Base-by-base conservation (phyloP, 1,140 invertebrate species). In the Drosophila rhopaloa region DNA sequence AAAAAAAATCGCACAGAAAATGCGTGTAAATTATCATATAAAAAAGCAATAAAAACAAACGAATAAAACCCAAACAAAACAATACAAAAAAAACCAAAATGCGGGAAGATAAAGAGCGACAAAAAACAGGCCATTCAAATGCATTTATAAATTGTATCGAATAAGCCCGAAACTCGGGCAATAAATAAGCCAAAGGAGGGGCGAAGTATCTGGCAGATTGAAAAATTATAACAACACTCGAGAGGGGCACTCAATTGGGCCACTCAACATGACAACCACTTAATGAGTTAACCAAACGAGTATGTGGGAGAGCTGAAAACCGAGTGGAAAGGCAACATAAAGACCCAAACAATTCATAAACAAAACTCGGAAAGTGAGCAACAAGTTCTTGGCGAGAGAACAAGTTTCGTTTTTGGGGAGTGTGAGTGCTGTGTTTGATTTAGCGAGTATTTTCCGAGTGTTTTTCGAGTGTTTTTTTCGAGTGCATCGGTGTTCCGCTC, bases 171-270 rank as follows among this genome's bases (percentile, higher is more conserved):
- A 84, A 76, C 62, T 70, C 66, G 38, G 63, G 59, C 59, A 76
- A 86, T 88, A 88, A 88, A 82, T 58, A 79, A 82, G 46, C 50
- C 75, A 59, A 60, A 62, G 62, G 76, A 35, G 14, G 46, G 32
- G 51, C 44, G 51, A 78, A 76, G 57, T 51, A 65, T 75, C 58
- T 66, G 61, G 54, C 82, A 76, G 79, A 86, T 86, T 88, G 84
- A 88, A 88, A 83, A 83, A 81, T 86, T 86, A 76, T 47, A 73
- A 86, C 82, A 79, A 79, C 76, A 83, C 84, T 88, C 76, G 63
- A 76, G 61, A 88, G 83, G 51, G 63, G 48, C 83, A 88, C 83
- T 88, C 83, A 82, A 79, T 88, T 67, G 58, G 70, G 50, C 79
- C 62, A 82, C 79, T 81, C 75, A 71, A 62, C 57, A 46, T 62